Conservation (phyloP, 2,113 vertebrate genomes). For the Forbesichthys agassizii region DNA sequence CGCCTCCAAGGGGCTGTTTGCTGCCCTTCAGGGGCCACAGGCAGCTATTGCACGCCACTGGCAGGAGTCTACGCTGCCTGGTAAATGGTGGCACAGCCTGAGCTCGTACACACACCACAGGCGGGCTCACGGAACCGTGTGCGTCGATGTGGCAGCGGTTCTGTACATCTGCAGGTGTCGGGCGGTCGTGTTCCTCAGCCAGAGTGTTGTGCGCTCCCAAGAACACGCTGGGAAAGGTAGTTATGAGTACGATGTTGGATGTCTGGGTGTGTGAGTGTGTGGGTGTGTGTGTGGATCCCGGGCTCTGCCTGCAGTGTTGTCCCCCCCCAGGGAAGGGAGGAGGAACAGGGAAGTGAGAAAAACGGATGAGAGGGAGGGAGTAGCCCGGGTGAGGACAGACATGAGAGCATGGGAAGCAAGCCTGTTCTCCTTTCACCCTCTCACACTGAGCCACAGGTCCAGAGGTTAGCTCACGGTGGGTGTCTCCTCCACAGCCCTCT, state of each 20-base stretch:
- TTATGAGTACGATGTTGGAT: no score
- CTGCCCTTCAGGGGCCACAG: not conserved
- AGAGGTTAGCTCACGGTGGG: not conserved
- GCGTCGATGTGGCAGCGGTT: no score
- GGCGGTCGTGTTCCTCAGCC: no score
- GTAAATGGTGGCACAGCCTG: slow-evolving; percentile 16
- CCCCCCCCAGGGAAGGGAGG: not conserved
- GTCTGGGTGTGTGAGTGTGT: no score
- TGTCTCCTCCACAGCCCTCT: not conserved
- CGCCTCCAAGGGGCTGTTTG: not conserved
- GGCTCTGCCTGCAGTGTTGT: no score
- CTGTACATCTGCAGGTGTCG: no score
- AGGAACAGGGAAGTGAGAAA: not conserved
- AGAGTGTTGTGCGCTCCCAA: no score
- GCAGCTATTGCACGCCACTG: slow-evolving; percentile 19
- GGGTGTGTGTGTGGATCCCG: no score
- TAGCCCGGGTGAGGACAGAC: not conserved
- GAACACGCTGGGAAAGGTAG: no score
- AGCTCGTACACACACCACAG: not conserved
- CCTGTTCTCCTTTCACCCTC: not conserved
- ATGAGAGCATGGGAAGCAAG: not conserved
- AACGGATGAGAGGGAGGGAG: not conserved
- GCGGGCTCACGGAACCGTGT: no score
- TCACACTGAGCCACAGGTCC: not conserved
- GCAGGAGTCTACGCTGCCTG: not conserved